Evolutionary conservation across 1,140 invertebrate genomes (phyloP).

Genomic region (Charaxes varanes): DNA sequence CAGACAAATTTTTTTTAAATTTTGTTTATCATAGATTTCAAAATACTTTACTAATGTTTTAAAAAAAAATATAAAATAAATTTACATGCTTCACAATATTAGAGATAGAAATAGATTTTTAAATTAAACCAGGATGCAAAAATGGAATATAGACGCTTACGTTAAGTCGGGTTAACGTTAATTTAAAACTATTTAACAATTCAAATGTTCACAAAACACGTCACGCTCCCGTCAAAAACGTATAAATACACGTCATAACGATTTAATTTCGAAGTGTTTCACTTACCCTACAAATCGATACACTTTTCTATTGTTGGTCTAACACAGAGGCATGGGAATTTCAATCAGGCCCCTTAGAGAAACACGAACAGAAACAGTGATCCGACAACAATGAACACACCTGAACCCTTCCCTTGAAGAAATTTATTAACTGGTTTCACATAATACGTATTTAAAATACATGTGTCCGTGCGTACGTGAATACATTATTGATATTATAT

Average conservation of each 20-base stretch:
- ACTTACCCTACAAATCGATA: constrained; percentile 58
- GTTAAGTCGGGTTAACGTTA: constrained; percentile 10
- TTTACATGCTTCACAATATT: no score
- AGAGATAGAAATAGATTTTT: no score
- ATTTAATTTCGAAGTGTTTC: constrained; percentile 49
- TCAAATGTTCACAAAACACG: constrained; percentile 43
- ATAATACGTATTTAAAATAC: constrained; percentile 72
- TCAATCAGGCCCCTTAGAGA: constrained; percentile 42
- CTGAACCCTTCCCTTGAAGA: constrained; percentile 41
- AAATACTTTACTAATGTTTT: no score
- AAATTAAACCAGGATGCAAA: no score
- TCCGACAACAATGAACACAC: constrained; percentile 37
- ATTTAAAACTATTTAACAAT: constrained; percentile 47
- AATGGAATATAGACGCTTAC: neutral
- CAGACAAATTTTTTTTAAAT: no score
- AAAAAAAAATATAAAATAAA: no score
- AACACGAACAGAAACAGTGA: constrained; percentile 32
- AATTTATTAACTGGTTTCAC: constrained; percentile 62
- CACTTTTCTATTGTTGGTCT: constrained; percentile 31
- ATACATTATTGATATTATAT: constrained; percentile 73
- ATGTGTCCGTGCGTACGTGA: constrained; percentile 60
- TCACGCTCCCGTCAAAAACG: constrained; percentile 49
- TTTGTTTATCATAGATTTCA: no score
- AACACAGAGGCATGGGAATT: constrained; percentile 54
- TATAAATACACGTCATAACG: constrained; percentile 53